Base-by-base conservation (phyloP, 2,888 invertebrate species). In the Dasypogon diadema region DNA sequence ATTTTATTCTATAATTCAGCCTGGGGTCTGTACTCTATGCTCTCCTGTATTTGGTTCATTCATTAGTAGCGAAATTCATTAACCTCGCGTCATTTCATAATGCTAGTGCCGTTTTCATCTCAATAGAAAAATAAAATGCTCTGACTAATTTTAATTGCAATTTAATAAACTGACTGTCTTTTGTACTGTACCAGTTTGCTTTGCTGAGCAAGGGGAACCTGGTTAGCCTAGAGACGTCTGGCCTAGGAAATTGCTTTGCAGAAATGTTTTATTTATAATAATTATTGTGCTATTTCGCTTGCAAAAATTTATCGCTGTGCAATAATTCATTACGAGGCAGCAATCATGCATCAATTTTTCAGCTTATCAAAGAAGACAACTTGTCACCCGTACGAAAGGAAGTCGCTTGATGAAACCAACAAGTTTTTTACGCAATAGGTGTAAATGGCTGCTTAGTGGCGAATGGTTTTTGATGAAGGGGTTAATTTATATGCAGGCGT, bases 31-130 rank as follows among this genome's bases (percentile, higher is more conserved):
- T n/a, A n/a, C n/a, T n/a, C n/a, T n/a, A n/a, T n/a, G n/a, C n/a
- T n/a, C 21, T 37, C 21, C 48, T 65, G 46, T 24, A 37, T 42
- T 16, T 24, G 46, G 37, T 46, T 65, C 65, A 65, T 65, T 65
- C 65, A 65, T 65, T n/a, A 22, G 42, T 65, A 54, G 70, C 70
- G 70, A 70, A n/a, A 54, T 70, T 54, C 21, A 70, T 54, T 70
- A 54, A 70, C 70, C 54, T 70, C 54, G 70, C 54, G 70, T 70
- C 70, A 54, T 70, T 70, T 70, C 22, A 30, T 54, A 46, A 65
- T 18, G 30, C 54, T 70, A 70, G 51, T 70, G 30, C 48, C 51
- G 26, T 68, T 70, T 22, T 70, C 54, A 51, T 54, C 30, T 30
- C 18, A 54, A 34, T 26, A 24, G 12, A 70, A n/a, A n/a, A n/a